Conservation (phyloP, 2,888 invertebrate species). For the Agriotes lineatus region DNA sequence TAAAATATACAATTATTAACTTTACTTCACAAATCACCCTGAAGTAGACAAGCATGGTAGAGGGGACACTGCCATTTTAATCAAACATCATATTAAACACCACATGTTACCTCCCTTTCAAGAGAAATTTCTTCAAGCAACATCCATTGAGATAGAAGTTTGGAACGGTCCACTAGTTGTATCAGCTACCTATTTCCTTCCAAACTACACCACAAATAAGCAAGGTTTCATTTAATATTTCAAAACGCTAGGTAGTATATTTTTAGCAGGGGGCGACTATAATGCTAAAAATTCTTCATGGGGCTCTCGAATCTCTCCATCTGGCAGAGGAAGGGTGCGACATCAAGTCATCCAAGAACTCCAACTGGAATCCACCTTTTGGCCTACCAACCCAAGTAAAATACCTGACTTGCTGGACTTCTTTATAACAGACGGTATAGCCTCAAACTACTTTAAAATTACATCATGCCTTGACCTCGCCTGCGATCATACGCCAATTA, state of each 20-base stretch:
- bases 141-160: constrained; percentile 7
- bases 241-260: background rate
- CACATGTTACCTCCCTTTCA: constrained; percentile 15
- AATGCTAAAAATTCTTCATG: background rate
- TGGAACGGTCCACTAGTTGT: constrained; percentile 4
- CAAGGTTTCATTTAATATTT: constrained; percentile 13
- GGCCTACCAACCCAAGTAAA: constrained; percentile 7
- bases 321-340: background rate
- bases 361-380: constrained; percentile 1
- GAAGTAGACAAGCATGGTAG: constrained; percentile 4
- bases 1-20: constrained; percentile 15
- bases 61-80: constrained; percentile 15
- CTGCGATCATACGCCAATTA: constrained; percentile 46
- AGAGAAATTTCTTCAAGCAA: constrained; percentile 13
- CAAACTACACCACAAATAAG: constrained; percentile 2
- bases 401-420: constrained; percentile 5
- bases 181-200: background rate
- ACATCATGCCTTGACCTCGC: constrained; percentile 38
- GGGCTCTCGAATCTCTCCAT: constrained; percentile 10
- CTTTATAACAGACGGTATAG: constrained; percentile 1
- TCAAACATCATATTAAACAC: constrained; percentile 18
- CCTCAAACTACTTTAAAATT: constrained; percentile 14
- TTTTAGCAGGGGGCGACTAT: background rate
- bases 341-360: constrained; percentile 5
- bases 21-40: constrained; percentile 22